These are phyloP conservation scores for Corythornis cristatus DNA, from an alignment of 2,113 vertebrate species.

Conservation along the genomic window DNA sequence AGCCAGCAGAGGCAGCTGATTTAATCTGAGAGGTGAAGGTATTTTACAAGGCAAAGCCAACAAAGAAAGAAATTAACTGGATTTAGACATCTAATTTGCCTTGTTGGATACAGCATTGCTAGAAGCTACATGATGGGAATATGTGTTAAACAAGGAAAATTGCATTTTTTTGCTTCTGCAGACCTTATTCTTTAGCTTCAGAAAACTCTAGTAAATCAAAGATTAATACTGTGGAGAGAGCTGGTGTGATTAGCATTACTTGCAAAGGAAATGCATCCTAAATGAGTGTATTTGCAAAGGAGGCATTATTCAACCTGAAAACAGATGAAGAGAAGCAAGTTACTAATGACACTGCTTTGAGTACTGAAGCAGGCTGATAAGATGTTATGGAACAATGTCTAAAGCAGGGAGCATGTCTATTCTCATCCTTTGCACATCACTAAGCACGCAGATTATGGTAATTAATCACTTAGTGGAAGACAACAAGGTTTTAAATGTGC, in stretches of 20 bases:
- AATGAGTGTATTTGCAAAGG: conserved; percentile 43
- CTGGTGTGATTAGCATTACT: conserved; percentile 49
- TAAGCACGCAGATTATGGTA: neutral
- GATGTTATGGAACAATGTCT: neutral
- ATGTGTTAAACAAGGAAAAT: neutral
- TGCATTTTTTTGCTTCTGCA: neutral
- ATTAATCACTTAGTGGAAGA: neutral
- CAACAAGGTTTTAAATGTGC: neutral
- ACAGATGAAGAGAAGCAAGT: conserved; percentile 29
- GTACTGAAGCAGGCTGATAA: neutral
- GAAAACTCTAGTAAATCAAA: conserved; percentile 4
- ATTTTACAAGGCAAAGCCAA: neutral
- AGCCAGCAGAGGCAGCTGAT: neutral
- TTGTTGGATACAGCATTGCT: neutral
- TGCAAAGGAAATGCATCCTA: conserved; percentile 45
- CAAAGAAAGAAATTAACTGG: neutral
- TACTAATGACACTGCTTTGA: neutral
- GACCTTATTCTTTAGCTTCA: neutral
- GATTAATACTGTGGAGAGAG: neutral
- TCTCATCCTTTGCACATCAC: neutral
- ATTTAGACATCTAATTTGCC: neutral
- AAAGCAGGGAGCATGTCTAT: neutral
- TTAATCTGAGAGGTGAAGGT: neutral
- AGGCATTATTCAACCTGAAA: conserved; percentile 57
- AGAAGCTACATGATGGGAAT: neutral